Conservation (phyloP, 2,888 invertebrate species). For the Spisula solida region DNA sequence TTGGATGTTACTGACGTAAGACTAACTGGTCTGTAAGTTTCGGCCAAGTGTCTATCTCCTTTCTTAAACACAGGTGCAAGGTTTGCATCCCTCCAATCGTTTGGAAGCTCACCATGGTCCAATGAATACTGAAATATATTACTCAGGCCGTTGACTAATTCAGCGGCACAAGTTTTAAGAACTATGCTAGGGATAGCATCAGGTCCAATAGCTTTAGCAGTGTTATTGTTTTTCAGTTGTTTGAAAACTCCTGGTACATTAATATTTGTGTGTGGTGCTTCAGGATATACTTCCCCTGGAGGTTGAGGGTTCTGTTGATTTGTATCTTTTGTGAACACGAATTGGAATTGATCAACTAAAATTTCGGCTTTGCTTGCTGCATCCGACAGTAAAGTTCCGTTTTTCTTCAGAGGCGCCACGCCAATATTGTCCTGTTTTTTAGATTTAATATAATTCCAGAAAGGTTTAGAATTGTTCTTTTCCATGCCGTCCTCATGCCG, state of each 20-base stretch:
- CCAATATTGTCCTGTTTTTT: too few species aligned
- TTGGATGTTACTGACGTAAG: not conserved
- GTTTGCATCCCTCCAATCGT: constrained; percentile 34
- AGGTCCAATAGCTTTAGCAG: constrained; percentile 26
- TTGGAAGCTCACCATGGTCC: constrained; percentile 5
- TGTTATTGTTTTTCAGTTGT: not conserved
- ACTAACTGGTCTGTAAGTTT: constrained; percentile 3
- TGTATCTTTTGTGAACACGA: too few species aligned
- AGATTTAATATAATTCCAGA: too few species aligned
- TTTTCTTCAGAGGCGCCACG: constrained; percentile 11
- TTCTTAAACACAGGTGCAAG: constrained; percentile 22
- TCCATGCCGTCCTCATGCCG: too few species aligned
- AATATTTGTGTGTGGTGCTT: too few species aligned
- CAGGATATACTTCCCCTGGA: too few species aligned
- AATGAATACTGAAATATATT: constrained; percentile 30
- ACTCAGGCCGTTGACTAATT: not conserved
- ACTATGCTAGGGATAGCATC: constrained; percentile 41
- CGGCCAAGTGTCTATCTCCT: constrained; percentile 8
- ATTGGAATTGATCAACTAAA: too few species aligned
- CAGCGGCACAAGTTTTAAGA: constrained; percentile 32
- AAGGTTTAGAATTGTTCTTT: too few species aligned
- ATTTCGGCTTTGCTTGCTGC: too few species aligned
- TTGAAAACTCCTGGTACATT: too few species aligned
- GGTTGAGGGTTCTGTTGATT: too few species aligned
- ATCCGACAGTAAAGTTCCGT: constrained; percentile 15